Conservation (phyloP, 2,797 vertebrate genomes). For the Danio jaintianensis region DNA sequence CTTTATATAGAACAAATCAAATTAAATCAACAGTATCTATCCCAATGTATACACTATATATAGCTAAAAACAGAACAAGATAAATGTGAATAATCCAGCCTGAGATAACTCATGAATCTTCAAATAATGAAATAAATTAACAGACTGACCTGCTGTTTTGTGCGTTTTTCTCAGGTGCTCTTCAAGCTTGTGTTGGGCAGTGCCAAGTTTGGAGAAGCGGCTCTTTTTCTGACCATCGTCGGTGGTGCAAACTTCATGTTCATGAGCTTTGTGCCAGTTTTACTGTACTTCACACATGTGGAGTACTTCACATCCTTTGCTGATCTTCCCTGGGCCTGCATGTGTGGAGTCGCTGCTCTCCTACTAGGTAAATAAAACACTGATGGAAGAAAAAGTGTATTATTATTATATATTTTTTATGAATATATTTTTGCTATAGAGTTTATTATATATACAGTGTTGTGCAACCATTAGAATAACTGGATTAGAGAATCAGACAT, state of each 20-base stretch:
- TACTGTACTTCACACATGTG: constrained; percentile 95
- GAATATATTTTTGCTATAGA: no score
- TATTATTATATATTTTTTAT: neutral
- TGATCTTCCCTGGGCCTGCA: constrained; percentile 88
- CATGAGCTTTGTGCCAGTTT: constrained; percentile 89
- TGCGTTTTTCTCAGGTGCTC: constrained; percentile 82
- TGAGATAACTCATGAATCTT: no score
- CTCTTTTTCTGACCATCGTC: constrained; percentile 91
- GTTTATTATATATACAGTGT: neutral
- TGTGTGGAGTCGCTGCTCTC: constrained; percentile 92
- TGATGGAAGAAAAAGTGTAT: neutral
- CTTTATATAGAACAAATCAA: no score
- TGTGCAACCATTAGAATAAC: neutral
- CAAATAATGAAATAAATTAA: no score
- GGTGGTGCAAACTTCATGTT: constrained; percentile 92
- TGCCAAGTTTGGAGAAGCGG: constrained; percentile 97
- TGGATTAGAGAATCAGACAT: neutral
- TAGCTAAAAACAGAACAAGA: no score
- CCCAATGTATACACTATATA: no score
- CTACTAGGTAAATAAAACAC: constrained; percentile 85
- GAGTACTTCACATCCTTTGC: constrained; percentile 90
- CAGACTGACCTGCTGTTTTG: no score
- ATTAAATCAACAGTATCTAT: no score
- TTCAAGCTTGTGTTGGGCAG: constrained; percentile 97
- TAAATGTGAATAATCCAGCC: no score